phyloP scores from a whole-genome alignment of 2,113 vertebrate genomes.

The Sinocyclocheilus maitianheensis region DNA sequence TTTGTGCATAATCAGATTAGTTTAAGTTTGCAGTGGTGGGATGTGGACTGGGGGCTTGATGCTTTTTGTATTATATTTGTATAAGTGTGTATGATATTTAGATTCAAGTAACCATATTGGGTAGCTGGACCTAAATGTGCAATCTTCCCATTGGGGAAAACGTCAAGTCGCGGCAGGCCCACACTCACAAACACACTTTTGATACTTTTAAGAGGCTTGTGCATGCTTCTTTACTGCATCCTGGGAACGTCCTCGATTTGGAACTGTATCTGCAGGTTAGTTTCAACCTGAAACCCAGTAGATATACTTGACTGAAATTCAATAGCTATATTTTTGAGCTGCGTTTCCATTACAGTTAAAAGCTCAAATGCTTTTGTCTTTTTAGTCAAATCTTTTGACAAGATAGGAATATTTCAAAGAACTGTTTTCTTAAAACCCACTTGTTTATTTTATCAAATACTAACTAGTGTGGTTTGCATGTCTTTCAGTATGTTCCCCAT shows the following conservation, averaged over 20 bases:
- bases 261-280: conserved; percentile 14
- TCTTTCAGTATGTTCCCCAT: conserved; percentile 20
- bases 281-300: conserved; percentile 17
- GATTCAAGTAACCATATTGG: conserved; percentile 29
- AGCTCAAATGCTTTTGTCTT: background rate
- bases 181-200: conserved; percentile 20
- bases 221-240: conserved; percentile 36
- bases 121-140: conserved; percentile 44
- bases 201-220: conserved; percentile 24
- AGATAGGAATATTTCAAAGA: conserved; percentile 26
- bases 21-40: conserved; percentile 38
- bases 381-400: conserved; percentile 10
- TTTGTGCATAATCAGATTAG: conserved; percentile 29
- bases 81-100: conserved; percentile 33
- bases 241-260: conserved; percentile 36
- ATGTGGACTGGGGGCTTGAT: conserved; percentile 7
- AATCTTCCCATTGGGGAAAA: conserved; percentile 45
- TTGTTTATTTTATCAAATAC: conserved; percentile 33
- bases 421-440: conserved; percentile 8
- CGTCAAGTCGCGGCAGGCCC: background rate
- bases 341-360: conserved; percentile 3
- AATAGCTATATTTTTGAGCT: conserved; percentile 14
- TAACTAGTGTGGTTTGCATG: conserved; percentile 33
- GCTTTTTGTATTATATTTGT: conserved; percentile 35
- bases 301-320: conserved; percentile 35